Percentiles rank a stretch among this genome's conserved stretches.
Conservation (phyloP, 2,113 vertebrate species). For the Antechinus stuartii region DNA sequence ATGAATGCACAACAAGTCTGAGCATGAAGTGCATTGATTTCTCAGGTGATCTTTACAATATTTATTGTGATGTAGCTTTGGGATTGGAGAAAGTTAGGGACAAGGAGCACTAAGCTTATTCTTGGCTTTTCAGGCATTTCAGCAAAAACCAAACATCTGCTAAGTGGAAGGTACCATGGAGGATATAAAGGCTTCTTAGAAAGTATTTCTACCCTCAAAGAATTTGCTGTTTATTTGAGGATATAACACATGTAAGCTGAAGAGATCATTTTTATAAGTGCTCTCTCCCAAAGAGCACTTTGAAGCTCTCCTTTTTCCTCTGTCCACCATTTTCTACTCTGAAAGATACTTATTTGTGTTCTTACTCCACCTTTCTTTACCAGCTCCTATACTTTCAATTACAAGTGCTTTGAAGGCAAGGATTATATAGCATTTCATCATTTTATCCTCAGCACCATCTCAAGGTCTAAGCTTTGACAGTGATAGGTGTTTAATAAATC, state of each 20-base stretch:
- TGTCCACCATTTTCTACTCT: neutral
- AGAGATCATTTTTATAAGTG: neutral
- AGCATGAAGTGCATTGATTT: slow-evolving; percentile 63
- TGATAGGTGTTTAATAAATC: neutral
- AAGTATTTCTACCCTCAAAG: neutral
- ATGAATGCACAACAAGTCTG: rapidly evolving
- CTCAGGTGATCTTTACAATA: slow-evolving; percentile 63
- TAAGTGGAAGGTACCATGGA: neutral
- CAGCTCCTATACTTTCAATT: neutral
- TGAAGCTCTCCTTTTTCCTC: neutral
- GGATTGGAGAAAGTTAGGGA: neutral
- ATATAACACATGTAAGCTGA: neutral
- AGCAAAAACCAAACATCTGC: neutral
- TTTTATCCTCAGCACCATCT: neutral
- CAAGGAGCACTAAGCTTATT: slow-evolving; percentile 65
- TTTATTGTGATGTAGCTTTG: neutral
- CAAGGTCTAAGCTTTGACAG: neutral
- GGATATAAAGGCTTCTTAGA: neutral
- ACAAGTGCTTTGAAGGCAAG: neutral
- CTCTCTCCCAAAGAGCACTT: neutral
- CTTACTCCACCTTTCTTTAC: neutral
- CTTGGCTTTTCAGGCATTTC: slow-evolving; percentile 29
- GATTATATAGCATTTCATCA: neutral
- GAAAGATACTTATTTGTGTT: neutral
- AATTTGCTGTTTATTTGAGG: neutral